Evolutionary conservation across 1,140 invertebrate species (phyloP).

Genomic region (Magallana angulata): DNA sequence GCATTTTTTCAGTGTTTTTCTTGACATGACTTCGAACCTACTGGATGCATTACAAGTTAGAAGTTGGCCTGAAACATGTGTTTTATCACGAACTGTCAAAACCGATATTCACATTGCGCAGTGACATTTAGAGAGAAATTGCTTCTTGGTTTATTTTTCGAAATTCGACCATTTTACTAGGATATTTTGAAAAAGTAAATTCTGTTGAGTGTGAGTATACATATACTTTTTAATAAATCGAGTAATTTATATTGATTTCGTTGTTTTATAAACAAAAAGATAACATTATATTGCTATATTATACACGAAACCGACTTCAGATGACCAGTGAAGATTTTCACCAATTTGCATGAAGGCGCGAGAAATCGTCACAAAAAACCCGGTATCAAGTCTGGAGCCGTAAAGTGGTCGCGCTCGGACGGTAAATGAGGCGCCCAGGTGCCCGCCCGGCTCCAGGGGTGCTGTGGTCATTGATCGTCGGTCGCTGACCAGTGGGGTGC

Average conservation of each 20-base stretch:
- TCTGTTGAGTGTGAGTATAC: background rate
- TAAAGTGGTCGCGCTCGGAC: conserved; percentile 6
- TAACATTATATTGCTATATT: no score
- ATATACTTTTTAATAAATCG: background rate
- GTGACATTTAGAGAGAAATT: conserved; percentile 8
- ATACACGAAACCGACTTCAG: no score
- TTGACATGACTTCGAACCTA: conserved; percentile 18
- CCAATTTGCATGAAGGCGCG: conserved; percentile 5
- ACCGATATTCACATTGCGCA: background rate
- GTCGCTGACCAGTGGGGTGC: background rate
- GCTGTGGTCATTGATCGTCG: background rate
- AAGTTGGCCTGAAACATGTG: conserved; percentile 8
- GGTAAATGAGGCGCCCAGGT: conserved; percentile 31
- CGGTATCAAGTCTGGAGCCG: background rate
- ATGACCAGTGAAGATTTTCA: background rate
- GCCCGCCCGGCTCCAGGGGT: background rate
- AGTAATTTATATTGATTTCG: background rate
- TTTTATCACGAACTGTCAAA: conserved; percentile 34
- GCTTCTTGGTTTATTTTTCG: conserved; percentile 9
- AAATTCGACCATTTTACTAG: background rate
- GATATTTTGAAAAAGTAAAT: background rate
- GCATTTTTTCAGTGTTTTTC: conserved; percentile 21
- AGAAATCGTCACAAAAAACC: background rate
- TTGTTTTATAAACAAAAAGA: background rate
- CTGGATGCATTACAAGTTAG: conserved; percentile 17